Base-by-base conservation (phyloP, 1,140 invertebrate species). In the Campoletis sonorensis region DNA sequence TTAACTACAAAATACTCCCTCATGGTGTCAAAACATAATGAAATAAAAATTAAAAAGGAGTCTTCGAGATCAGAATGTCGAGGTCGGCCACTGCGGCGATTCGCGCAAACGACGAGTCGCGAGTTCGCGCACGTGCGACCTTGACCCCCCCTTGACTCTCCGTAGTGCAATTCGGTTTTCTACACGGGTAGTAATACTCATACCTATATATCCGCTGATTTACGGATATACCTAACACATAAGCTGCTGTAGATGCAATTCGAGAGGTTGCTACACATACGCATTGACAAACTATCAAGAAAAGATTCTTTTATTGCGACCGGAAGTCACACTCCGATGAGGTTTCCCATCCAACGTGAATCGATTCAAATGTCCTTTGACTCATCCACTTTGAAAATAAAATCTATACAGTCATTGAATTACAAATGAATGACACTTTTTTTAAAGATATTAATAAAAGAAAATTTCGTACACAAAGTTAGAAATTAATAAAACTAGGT, bases 31-130 rank as follows among this genome's bases (percentile, higher is more conserved):
- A 54, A 54, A 1, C 0, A 54, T n/a, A 54, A 21, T 8, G 15
- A 54, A 3, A 37, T 45, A 45, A 45, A 45, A 45, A 45, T 4
- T 8, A 45, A 54, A 15, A 54, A 54, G n/a, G 51, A 1, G 3
- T 54, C 51, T 83, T 82, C 83, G 79, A 86, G 86, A 79, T 78
- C 58, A 5, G 58, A 87, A 89, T 89, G 89, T 64, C 61, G 90
- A 90, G 90, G 88, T 86, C 45, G 73, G 84, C 83, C 83, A 78
- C 76, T 67, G 76, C 76, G 76, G 76, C 58, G 58, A 26, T 78
- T 78, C 76, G 76, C 76, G 76, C 76, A 78, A 33, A 78, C 76
- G 76, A 78, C 10, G 18, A 67, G 54, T 70, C 67, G 67, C 23
- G 58, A 78, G 76, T 78, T 67, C 76, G 76, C 76, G 77, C 76